Base-by-base conservation (phyloP, 2,888 invertebrate genomes). In the Heliconius aoede region DNA sequence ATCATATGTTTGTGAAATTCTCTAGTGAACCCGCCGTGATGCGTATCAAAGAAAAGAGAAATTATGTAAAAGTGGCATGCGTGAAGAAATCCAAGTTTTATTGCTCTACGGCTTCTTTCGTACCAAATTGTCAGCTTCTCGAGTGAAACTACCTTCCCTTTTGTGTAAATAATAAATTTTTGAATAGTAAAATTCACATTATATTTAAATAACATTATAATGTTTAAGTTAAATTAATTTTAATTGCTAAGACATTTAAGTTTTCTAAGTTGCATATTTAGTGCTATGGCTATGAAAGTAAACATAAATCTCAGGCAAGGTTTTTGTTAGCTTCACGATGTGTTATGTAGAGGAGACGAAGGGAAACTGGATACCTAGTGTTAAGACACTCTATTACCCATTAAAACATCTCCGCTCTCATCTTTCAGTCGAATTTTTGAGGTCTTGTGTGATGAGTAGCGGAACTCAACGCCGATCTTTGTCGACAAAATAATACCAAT, bases 101-200 rank as follows among this genome's bases (percentile, higher is more conserved):
- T 58, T 60, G 32, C 18, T 72, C 8, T 72, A 13, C 21, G 60
- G 26, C n/a, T n/a, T n/a, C n/a, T n/a, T n/a, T n/a, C 51, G 18
- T 64, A 64, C 36, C 61, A 40, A 18, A 28, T 51, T 51, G 32
- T 61, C 5, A 73, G 51, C 65, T 51, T 61, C n/a, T 51, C 3
- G 26, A 51, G 40, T 21, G 18, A 76, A 55, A 73, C 71, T 55
- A n/a, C n/a, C 55, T 71, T 76, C 61, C 30, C 67, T 58, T 74
- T 79, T 79, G 78, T 79, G 74, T 72, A 62, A 72, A 64, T 64
- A 76, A 67, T 58, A 72, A 74, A 76, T 77, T 76, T 61, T 77
- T n/a, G 21, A 9, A 55, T 51, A n/a, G 18, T 51, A 9, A n/a
- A 55, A 55, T 55, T n/a, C 3, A 55, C 3, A 55, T n/a, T 9